These are phyloP conservation scores for Tauraco erythrolophus DNA, from an alignment of 2,113 vertebrate species.

Conservation along the genomic window DNA sequence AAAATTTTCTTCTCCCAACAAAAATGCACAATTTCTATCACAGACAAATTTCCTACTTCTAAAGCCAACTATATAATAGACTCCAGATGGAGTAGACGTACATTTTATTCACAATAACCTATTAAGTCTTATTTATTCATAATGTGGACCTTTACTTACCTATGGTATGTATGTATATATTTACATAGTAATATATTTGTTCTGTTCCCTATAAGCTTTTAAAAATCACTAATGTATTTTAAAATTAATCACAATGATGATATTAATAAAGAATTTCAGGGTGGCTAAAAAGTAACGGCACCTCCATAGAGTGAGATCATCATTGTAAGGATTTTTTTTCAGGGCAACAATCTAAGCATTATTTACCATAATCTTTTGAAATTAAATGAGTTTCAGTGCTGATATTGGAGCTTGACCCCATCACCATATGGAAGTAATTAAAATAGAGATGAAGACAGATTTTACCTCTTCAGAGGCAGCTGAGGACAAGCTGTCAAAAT, in stretches of 20 bases:
- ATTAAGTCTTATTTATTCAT: neutral
- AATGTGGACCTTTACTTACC: neutral
- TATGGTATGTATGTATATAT: neutral
- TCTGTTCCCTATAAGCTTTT: neutral
- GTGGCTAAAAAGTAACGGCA: neutral
- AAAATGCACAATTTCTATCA: neutral
- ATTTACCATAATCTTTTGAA: neutral
- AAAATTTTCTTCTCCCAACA: neutral
- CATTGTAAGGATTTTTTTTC: neutral
- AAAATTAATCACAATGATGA: neutral
- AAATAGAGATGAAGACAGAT: constrained; percentile 35
- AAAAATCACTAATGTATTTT: neutral
- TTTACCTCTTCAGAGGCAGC: constrained; percentile 4
- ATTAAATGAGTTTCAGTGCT: neutral
- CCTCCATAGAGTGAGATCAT: neutral
- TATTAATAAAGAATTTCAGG: neutral
- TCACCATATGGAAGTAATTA: constrained; percentile 13
- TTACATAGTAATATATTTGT: neutral
- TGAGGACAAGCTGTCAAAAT: neutral
- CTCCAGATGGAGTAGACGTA: neutral
- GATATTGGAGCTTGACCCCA: neutral
- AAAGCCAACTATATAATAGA: neutral
- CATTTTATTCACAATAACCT: neutral
- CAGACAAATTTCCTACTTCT: neutral
- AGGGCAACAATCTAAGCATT: neutral